These are phyloP conservation scores for Myotis pilosus DNA, from an alignment of 2,797 vertebrate species.

Conservation along the genomic window DNA sequence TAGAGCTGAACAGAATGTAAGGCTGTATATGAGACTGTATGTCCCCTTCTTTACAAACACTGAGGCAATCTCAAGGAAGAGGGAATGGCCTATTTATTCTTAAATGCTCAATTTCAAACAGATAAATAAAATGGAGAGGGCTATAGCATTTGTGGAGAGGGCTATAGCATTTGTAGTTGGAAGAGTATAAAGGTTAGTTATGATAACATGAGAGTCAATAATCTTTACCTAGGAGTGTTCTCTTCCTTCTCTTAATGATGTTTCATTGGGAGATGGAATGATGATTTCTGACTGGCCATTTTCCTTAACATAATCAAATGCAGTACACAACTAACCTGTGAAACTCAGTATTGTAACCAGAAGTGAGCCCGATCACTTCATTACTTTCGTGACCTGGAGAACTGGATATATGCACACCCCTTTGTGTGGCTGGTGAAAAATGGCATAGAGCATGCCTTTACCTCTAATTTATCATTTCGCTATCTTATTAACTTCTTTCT, in stretches of 20 bases:
- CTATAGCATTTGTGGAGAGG: background rate
- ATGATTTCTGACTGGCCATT: background rate
- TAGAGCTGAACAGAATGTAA: background rate
- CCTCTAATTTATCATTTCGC: conserved; percentile 19
- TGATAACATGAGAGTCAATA: background rate
- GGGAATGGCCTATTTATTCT: background rate
- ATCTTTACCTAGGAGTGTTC: background rate
- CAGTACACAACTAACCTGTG: background rate
- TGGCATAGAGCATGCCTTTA: background rate
- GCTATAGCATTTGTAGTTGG: background rate
- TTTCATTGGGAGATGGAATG: background rate
- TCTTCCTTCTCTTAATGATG: background rate
- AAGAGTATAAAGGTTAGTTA: background rate
- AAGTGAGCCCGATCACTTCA: background rate
- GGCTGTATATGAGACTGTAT: background rate
- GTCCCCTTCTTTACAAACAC: background rate
- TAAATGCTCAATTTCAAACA: background rate
- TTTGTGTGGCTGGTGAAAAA: background rate
- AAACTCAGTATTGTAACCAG: background rate
- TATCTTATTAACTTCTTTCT: background rate
- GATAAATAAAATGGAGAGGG: background rate
- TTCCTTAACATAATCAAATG: background rate
- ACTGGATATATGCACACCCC: background rate
- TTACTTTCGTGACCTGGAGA: background rate
- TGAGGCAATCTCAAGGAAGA: background rate